Percentiles rank a stretch among this genome's conserved stretches.
Conservation (phyloP, 2,113 vertebrate genomes). For the Calypte anna region DNA sequence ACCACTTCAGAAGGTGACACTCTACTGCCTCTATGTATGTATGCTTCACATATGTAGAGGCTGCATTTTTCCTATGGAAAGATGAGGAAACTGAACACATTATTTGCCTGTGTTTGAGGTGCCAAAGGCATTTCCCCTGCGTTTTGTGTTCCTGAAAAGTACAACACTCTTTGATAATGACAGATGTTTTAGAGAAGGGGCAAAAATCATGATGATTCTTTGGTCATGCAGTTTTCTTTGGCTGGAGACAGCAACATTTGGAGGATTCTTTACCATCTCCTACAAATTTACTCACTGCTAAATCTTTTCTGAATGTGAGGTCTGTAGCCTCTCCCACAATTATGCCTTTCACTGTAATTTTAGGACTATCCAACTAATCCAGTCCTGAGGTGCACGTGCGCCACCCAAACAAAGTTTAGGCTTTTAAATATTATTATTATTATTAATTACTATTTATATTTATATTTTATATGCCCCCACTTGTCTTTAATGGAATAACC, state of each 20-base stretch:
- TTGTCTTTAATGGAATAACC: neutral
- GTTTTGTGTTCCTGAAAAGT: neutral
- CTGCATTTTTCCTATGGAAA: neutral
- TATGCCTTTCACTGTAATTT: neutral
- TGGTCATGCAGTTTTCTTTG: neutral
- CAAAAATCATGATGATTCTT: neutral
- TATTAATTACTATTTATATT: too few relatives aligned
- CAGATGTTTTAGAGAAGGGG: neutral
- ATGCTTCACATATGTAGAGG: accelerated
- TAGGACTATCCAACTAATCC: neutral
- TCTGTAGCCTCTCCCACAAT: neutral
- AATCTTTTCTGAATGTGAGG: neutral
- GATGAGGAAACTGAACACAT: neutral
- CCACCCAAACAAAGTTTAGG: neutral
- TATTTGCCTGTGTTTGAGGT: neutral
- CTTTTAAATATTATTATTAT: neutral
- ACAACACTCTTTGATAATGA: neutral
- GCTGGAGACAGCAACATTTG: neutral
- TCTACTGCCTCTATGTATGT: neutral
- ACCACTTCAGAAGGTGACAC: neutral
- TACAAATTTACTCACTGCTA: neutral
- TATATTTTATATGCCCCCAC: accelerated
- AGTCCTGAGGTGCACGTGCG: neutral
- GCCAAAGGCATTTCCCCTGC: neutral
- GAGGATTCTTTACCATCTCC: neutral